Base-by-base conservation (phyloP, 2,888 invertebrate species). In the Leptothorax acervorum region DNA sequence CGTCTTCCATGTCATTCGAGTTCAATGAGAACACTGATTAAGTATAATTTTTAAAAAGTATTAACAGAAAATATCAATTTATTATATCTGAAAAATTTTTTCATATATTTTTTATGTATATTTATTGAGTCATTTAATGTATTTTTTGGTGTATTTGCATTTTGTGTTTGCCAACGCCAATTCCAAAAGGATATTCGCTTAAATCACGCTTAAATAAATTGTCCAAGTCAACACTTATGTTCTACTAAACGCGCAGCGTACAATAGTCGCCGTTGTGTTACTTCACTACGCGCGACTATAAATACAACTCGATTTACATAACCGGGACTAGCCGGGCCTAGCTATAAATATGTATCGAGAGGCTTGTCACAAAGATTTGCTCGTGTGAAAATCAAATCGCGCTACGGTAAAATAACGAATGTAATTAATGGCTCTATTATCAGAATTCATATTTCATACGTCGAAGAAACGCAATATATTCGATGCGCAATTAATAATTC, bases 241-340 rank as follows among this genome's bases (percentile, higher is more conserved):
- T 45, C 39, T 28, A 66, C 76, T 65, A 45, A 78, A 68, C 55
- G 55, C 68, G 31, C 53, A 39, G 8, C 62, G 35, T 78, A 78
- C 78, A 78, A 78, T 78, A 68, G 68, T 78, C 55, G 11, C 42
- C 45, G 68, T 78, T 57, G 55, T 57, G 31, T 78, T 68, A 68
- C 74, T 45, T 39, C 48, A 62, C 78, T 68, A 68, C 5, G 35
- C 31, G 35, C 45, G 68, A 78, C 68, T 78, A 78, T 78, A 78
- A 78, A 78, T 78, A 78, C 78, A 5, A 57, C 68, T 31, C 42
- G 45, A 78, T 78, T 78, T 78, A 78, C 78, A 78, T 78, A 78
- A 55, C 68, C 78, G 78, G 55, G 78, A 68, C 68, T 68, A 78
- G 55, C 55, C 31, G 55, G 68, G 31, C 31, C 55, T 76, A 48